These are phyloP conservation scores for Diacarnus erythraeanus DNA, from an alignment of 37 sponge, comb jelly and placozoan genomes.

Conservation along the genomic window DNA sequence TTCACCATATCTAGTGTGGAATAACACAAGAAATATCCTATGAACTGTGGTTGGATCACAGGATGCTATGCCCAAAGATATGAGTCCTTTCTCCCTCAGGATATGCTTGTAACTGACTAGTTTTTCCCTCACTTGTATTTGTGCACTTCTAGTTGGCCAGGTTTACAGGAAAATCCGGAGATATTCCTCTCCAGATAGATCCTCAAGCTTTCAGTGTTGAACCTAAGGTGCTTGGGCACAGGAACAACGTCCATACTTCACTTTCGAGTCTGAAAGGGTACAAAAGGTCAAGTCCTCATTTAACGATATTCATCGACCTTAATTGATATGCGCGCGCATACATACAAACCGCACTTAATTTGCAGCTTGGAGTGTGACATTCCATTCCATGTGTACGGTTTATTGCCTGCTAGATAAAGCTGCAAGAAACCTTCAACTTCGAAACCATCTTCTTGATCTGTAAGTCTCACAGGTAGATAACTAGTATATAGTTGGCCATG, in stretches of 20 bases:
- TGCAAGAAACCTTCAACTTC: no score
- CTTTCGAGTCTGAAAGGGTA: background rate
- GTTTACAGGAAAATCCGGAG: conserved; percentile 20
- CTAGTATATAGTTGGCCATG: no score
- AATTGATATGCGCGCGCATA: no score
- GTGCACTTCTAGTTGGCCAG: conserved; percentile 11
- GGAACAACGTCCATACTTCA: conserved; percentile 4
- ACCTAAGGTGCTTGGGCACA: conserved; percentile 36
- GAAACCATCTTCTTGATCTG: no score
- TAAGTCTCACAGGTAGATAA: no score
- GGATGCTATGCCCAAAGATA: background rate
- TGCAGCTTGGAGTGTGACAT: no score
- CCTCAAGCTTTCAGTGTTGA: conserved; percentile 37
- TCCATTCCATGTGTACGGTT: no score
- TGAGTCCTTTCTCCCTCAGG: no score
- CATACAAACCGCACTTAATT: no score
- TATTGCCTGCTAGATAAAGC: no score
- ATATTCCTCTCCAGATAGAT: conserved; percentile 10
- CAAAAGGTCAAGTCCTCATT: no score
- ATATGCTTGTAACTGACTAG: background rate
- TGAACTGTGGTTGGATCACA: background rate
- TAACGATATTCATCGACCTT: background rate
- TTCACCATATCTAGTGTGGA: conserved; percentile 56
- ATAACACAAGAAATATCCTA: background rate
- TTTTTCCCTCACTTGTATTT: conserved; percentile 35